Conservation (phyloP, 2,888 invertebrate species). For the Melinopterus prodromus region DNA sequence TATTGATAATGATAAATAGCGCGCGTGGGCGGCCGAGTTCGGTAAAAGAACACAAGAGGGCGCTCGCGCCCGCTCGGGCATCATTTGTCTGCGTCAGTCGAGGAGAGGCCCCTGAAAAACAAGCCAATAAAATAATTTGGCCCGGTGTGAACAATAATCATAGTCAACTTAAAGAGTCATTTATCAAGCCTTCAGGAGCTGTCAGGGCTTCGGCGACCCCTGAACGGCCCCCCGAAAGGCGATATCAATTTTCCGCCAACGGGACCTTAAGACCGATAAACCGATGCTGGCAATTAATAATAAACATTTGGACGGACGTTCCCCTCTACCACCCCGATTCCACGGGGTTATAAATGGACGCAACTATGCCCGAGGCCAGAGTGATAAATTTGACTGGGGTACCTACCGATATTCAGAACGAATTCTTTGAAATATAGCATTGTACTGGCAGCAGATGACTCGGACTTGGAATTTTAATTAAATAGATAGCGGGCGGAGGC, state of each 20-base stretch:
- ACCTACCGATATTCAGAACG: background rate
- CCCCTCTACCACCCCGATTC: conserved; percentile 40
- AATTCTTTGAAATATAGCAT: conserved; percentile 12
- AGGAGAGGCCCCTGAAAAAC: conserved; percentile 14
- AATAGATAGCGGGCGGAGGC: conserved; percentile 7
- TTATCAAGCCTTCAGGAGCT: conserved; percentile 48
- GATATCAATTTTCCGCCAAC: conserved; percentile 47
- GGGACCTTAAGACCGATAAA: conserved; percentile 50
- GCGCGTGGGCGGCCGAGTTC: background rate
- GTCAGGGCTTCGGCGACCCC: conserved; percentile 31
- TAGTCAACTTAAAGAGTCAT: conserved; percentile 42
- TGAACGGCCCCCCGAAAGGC: conserved; percentile 45
- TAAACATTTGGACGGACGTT: conserved; percentile 53
- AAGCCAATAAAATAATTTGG: conserved; percentile 34
- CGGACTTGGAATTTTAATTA: conserved; percentile 25
- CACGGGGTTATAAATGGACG: conserved; percentile 18
- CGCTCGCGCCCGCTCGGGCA: background rate
- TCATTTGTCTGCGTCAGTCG: conserved; percentile 29
- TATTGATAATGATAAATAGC: background rate
- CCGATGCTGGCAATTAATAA: conserved; percentile 56
- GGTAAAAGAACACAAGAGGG: background rate
- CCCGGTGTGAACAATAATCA: conserved; percentile 35
- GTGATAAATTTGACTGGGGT: conserved; percentile 16
- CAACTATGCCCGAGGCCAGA: background rate
- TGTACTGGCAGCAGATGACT: background rate